Evolutionary conservation across 2,113 vertebrate species (phyloP), one percentile per base, ranked within the genome.

Genomic region (Stigmatopora argus): DNA sequence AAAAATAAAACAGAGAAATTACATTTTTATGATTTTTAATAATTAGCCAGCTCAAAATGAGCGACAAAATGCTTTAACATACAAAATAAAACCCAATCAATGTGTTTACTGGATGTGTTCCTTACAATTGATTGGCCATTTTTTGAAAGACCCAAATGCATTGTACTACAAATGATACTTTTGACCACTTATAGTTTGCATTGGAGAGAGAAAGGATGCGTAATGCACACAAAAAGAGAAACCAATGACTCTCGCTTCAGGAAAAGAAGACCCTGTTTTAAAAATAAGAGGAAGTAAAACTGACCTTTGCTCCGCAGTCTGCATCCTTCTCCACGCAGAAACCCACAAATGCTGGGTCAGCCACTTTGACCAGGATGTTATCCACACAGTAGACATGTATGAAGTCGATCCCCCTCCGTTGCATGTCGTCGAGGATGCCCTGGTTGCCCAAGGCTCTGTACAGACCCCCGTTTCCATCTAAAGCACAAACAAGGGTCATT

Each of bases 251-350:
- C 14, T 19, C 8, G n/a, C n/a, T 21, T n/a, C 51, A 53, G 26
- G 19, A 18, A 26, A n/a, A 62, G 6, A n/a, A 62, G 6, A 45
- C 0, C 17, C 2, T 41, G n/a, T n/a, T 58, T 14, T 1, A 19
- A 2, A 72, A 11, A 46, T 4, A n/a, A 18, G 0, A 47, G 23
- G 63, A 1, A 58, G 17, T 47, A 21, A 61, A 45, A 45, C 41
- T 15, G 84, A 99, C 97, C 96, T 99, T 99, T 19, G 96, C 96
- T n/a, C 96, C 96, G 17, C 96, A 99, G 72, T 99, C 96, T 0
- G 95, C 96, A 85, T 90, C 92, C 67, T 96, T 98, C 82, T 91
- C 89, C 76, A 95, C 79, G 82, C 96, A 99, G 85, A 99, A 98
- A 2, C 97, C 97, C 2, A 98, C 87, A 83, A 99, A 99, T 23